Evolutionary conservation across 2,888 invertebrate species (phyloP).

Genomic region (Lagria hirta): DNA sequence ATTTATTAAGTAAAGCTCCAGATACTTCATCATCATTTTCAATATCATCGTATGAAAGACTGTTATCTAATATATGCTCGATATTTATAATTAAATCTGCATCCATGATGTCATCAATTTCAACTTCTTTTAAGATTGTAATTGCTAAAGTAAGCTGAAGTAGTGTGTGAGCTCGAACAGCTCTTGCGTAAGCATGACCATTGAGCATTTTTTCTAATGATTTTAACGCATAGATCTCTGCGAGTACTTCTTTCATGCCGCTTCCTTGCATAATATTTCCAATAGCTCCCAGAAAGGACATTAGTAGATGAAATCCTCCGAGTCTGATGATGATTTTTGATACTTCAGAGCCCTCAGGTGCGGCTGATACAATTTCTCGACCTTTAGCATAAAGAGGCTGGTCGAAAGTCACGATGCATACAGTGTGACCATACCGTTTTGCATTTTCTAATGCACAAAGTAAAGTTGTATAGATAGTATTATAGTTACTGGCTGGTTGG

Average conservation of each 20-base stretch:
- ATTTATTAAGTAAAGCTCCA: slow-evolving; percentile 38
- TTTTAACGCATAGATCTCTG: slow-evolving; percentile 33
- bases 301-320: slow-evolving; percentile 41
- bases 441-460: slow-evolving; percentile 28
- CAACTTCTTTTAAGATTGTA: slow-evolving; percentile 40
- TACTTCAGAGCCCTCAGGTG: slow-evolving; percentile 33
- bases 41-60: slow-evolving; percentile 41
- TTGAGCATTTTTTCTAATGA: slow-evolving; percentile 40
- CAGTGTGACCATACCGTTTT: slow-evolving; percentile 32
- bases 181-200: slow-evolving; percentile 41
- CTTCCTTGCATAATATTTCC: slow-evolving; percentile 50
- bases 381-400: slow-evolving; percentile 35
- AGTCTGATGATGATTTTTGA: slow-evolving; percentile 43
- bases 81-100: too few relatives aligned
- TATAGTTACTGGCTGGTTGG: slow-evolving; percentile 26
- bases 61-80: slow-evolving; percentile 35
- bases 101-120: slow-evolving; percentile 36
- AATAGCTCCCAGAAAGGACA: slow-evolving; percentile 48
- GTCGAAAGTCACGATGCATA: slow-evolving; percentile 28
- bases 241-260: slow-evolving; percentile 43
- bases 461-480: slow-evolving; percentile 33
- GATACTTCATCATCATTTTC: slow-evolving; percentile 41
- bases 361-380: slow-evolving; percentile 30
- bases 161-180: slow-evolving; percentile 36
- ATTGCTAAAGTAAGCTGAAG: slow-evolving; percentile 43